These are phyloP conservation scores for Drosophila kurseongensis DNA, from an alignment of 1,140 invertebrate genomes.

Conservation along the genomic window DNA sequence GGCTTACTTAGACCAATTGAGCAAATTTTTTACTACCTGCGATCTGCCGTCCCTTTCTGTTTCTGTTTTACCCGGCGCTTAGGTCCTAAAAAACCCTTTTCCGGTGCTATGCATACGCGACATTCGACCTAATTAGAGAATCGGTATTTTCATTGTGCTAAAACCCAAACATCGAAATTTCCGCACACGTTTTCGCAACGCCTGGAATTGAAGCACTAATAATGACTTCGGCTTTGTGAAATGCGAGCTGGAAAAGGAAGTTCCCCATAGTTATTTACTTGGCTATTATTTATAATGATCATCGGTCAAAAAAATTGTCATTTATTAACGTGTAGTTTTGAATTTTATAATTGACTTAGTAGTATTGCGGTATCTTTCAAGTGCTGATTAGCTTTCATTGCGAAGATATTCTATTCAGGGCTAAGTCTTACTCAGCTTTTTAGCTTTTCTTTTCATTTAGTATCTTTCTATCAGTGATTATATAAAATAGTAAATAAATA, in stretches of 20 bases:
- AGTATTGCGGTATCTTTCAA: slow-evolving; percentile 16
- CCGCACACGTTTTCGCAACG: slow-evolving; percentile 56
- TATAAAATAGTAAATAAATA: neutral
- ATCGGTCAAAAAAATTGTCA: no score
- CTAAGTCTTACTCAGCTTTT: neutral
- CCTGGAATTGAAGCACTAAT: slow-evolving; percentile 35
- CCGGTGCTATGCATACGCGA: slow-evolving; percentile 53
- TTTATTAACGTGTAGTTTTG: no score
- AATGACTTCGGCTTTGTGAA: slow-evolving; percentile 50
- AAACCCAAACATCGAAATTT: slow-evolving; percentile 79
- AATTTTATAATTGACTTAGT: no score
- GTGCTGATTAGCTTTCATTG: slow-evolving; percentile 5
- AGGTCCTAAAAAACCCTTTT: slow-evolving; percentile 81
- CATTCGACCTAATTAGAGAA: slow-evolving; percentile 77
- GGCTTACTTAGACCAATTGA: slow-evolving; percentile 57
- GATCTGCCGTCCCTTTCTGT: neutral
- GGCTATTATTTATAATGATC: neutral
- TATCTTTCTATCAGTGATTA: slow-evolving; percentile 1
- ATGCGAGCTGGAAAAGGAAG: slow-evolving; percentile 13
- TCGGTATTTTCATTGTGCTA: slow-evolving; percentile 82
- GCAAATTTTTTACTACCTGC: slow-evolving; percentile 63
- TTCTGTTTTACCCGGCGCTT: slow-evolving; percentile 72
- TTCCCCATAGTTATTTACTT: slow-evolving; percentile 8
- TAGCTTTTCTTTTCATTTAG: slow-evolving; percentile 10
- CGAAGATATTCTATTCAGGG: slow-evolving; percentile 5